Evolutionary conservation across 1,140 invertebrate genomes (phyloP).

Genomic region (Drosophila sp.): DNA sequence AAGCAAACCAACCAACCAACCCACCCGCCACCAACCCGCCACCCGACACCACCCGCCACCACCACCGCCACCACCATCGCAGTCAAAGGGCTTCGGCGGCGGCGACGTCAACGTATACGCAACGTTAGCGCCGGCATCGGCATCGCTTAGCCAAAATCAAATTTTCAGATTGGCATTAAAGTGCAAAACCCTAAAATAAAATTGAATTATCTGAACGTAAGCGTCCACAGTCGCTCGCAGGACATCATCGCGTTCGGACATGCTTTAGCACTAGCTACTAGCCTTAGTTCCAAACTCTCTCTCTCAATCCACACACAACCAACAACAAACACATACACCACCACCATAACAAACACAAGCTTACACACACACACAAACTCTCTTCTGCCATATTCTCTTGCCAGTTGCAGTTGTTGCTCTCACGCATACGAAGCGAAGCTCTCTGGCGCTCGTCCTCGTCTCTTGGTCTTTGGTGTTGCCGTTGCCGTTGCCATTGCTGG

Average conservation of each 20-base stretch:
- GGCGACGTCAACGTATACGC: slow-evolving; percentile 14
- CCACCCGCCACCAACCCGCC: slow-evolving; percentile 29
- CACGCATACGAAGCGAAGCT: slow-evolving; percentile 39
- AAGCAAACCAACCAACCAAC: slow-evolving; percentile 28
- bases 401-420: not conserved
- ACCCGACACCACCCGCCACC: slow-evolving; percentile 43
- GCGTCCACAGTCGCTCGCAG: slow-evolving; percentile 81
- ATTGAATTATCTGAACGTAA: slow-evolving; percentile 81
- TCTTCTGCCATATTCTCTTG: slow-evolving; percentile 6
- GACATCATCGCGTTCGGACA: slow-evolving; percentile 81
- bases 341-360: not conserved
- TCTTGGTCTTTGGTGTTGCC: slow-evolving; percentile 2
- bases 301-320: slow-evolving; percentile 19
- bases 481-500: not conserved
- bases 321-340: not conserved
- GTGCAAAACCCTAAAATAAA: slow-evolving; percentile 82
- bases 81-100: slow-evolving; percentile 41
- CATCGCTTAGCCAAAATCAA: slow-evolving; percentile 75
- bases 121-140: slow-evolving; percentile 17
- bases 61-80: slow-evolving; percentile 27
- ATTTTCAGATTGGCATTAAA: slow-evolving; percentile 82
- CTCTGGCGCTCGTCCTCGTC: slow-evolving; percentile 33
- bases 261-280: slow-evolving; percentile 37
- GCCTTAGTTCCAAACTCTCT: slow-evolving; percentile 20
- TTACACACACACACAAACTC: slow-evolving; percentile 2